Evolutionary conservation across 92 coral and sea anemone species (phyloP).

Genomic region (Galaxea fascicularis): DNA sequence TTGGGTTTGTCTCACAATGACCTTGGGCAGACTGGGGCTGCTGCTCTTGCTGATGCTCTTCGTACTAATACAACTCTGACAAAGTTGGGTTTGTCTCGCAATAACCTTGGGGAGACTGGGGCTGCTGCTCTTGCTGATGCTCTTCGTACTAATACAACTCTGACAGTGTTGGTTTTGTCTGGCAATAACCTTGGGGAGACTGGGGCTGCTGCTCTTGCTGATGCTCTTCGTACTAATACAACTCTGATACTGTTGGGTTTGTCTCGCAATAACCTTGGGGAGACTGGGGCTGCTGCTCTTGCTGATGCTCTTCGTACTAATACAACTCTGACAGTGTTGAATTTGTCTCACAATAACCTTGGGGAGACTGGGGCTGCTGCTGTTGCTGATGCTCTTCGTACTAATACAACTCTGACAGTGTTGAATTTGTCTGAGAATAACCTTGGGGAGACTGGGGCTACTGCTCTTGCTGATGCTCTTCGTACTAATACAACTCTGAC

Average conservation of each 20-base stretch:
- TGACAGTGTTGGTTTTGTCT: background rate
- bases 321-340: background rate
- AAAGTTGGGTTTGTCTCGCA: background rate
- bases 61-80: background rate
- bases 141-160: background rate
- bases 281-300: background rate
- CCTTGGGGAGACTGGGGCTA: no score
- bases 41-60: background rate
- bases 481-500: no score
- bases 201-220: background rate
- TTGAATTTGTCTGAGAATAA: no score
- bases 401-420: background rate
- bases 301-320: background rate
- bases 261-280: background rate
- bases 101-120: background rate
- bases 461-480: no score
- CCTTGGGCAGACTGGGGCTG: background rate
- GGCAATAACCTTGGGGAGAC: background rate
- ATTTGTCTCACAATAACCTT: background rate
- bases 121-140: background rate
- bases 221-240: background rate
- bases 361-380: background rate
- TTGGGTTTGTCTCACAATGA: background rate
- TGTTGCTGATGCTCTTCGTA: background rate
- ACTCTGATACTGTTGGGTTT: background rate